Evolutionary conservation across 2,888 invertebrate species (phyloP), one percentile per base, ranked within the genome.

Genomic region (Eulithis testata): DNA sequence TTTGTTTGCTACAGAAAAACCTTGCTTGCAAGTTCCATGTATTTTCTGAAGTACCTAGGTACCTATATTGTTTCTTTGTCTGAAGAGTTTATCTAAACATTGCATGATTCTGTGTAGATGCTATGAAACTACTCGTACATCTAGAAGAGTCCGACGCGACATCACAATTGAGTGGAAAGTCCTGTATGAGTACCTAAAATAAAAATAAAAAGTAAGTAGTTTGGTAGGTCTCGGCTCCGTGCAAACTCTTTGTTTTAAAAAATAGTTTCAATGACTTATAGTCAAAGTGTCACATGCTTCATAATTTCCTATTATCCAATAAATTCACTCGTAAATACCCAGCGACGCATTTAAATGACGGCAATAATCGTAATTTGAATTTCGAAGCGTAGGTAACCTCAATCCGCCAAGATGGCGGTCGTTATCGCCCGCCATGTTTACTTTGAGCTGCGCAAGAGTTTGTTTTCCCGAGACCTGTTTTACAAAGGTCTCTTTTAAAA

Each of bases 361-460:
- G 76, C 79, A 79, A 85, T 85, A 86, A 79, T 82, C 77, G 86
- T 89, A 88, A 89, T 89, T 90, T 86, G 76, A 89, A 87, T 88
- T 85, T 88, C 83, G 81, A 82, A 81, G 79, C 79, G 76, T 77
- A 76, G 83, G 83, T 89, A 91, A 89, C 91, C 92, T 92, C 91
- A 88, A 89, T 91, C 74, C 74, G 78, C 68, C 88, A 93, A 93
- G 86, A 93, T 92, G 92, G 92, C 92, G 83, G 82, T 76, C 77
- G 81, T 79, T 90, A 91, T 91, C 91, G 87, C 83, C 69, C 79
- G 90, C 90, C 89, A 89, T 92, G 68, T 72, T 86, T 88, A 89
- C 88, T 89, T 91, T 78, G 79, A 74, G 80, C 83, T 89, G 90
- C 91, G 92, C 91, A 91, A 89, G 90, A 88, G 91, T 90, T 88